Evolutionary conservation across 1,140 invertebrate genomes (phyloP).

Genomic region (Trichomalopsis sarcophagae): DNA sequence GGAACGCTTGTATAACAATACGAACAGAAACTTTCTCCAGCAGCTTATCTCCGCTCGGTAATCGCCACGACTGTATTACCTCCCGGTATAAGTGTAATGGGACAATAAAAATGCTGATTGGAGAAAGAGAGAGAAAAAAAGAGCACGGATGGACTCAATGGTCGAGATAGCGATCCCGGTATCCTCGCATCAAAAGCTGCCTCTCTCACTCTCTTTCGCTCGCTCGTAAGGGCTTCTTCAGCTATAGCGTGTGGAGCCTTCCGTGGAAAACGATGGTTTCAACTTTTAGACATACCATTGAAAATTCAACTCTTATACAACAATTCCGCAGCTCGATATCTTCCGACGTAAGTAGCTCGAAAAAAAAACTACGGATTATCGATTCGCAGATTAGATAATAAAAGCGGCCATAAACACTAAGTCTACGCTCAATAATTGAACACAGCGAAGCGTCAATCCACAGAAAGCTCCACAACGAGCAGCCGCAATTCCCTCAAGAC

Average conservation of each 20-base stretch:
- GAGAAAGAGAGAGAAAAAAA: background rate
- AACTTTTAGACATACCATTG: too few relatives aligned
- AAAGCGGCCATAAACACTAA: background rate
- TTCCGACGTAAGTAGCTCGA: too few relatives aligned
- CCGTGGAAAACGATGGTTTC: too few relatives aligned
- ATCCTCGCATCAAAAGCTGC: background rate
- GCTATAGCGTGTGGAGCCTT: too few relatives aligned
- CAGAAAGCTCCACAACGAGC: background rate
- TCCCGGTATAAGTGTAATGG: background rate
- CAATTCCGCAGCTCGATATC: too few relatives aligned
- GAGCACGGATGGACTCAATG: background rate
- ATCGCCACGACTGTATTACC: background rate
- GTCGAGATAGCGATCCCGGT: background rate
- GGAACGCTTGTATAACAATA: background rate
- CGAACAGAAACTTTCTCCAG: background rate
- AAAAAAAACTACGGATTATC: background rate
- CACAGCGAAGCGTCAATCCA: background rate
- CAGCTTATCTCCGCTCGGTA: background rate
- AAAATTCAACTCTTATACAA: too few relatives aligned
- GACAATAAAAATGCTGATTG: slow-evolving; percentile 24
- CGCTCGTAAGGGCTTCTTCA: too few relatives aligned
- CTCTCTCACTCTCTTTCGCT: background rate
- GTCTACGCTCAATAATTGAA: background rate
- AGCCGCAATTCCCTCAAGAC: background rate
- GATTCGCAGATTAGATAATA: too few relatives aligned